Base-by-base conservation (phyloP, 2,888 invertebrate genomes). In the Catocala sponsa region DNA sequence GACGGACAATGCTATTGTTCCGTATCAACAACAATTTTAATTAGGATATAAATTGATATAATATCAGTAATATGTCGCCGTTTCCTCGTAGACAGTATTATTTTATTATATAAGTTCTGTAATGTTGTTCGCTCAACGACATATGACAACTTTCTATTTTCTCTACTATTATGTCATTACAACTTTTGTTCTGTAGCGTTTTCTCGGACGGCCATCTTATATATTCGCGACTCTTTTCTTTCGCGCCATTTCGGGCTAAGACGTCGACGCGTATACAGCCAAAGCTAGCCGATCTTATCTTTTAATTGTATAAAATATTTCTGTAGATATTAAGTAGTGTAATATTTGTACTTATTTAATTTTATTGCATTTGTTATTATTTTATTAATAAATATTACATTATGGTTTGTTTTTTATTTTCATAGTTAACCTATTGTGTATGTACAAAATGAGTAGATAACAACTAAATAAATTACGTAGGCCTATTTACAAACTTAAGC, bases 111-210 rank as follows among this genome's bases (percentile, higher is more conserved):
- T 35, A 58, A 51, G 11, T 46, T 55, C 25, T 42, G 55, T 63
- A 71, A 72, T 73, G 59, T 72, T 61, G 65, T 53, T 50, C 59
- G 38, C 46, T 60, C 55, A 70, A 72, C 67, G 58, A 61, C 60
- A 66, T 69, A 69, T 74, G 75, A 64, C 63, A 46, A 66, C 84
- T 84, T 84, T 83, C 84, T 75, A 74, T 75, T 84, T 81, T 82
- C 83, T 63, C 82, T 75, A 48, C 10, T 59, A 69, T 73, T 70
- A 68, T 72, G 71, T 68, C 65, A 75, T 67, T 71, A 54, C 65
- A 65, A 66, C 65, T 65, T 78, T 75, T 72, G 72, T 72, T 76
- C 63, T 63, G 51, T 62, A 44, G 52, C 54, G 54, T 66, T 78
- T 78, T 75, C 77, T 78, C 74, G 63, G 59, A 53, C 48, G 15